Percentiles rank a stretch among this genome's conserved stretches.
phyloP scores from a whole-genome alignment of 2,113 vertebrate genomes.

The Seriola quinqueradiata region DNA sequence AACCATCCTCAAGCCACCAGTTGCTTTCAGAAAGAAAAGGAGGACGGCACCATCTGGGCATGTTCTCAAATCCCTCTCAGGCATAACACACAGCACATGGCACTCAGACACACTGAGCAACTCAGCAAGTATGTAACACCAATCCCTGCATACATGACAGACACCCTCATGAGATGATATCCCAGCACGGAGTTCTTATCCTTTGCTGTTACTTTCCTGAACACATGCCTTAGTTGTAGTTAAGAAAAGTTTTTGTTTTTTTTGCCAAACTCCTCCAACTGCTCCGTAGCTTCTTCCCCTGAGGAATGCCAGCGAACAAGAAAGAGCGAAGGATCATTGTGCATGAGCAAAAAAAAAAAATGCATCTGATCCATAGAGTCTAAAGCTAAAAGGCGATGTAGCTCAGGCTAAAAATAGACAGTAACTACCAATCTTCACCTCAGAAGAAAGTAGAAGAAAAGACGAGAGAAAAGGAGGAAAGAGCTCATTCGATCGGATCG shows the following conservation, averaged over 20 bases:
- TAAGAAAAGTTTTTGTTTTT: slow-evolving; percentile 55
- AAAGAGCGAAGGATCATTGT: slow-evolving; percentile 72
- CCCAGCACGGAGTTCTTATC: slow-evolving; percentile 57
- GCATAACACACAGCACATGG: slow-evolving; percentile 70
- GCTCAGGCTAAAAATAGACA: slow-evolving; percentile 70
- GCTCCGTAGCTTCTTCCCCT: slow-evolving; percentile 55
- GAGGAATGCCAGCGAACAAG: slow-evolving; percentile 65
- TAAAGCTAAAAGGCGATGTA: slow-evolving; percentile 61
- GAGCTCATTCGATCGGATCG: slow-evolving; percentile 55
- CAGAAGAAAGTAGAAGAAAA: slow-evolving; percentile 49
- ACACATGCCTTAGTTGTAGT: slow-evolving; percentile 56
- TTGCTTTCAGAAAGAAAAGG: slow-evolving; percentile 60
- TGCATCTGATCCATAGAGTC: slow-evolving; percentile 38
- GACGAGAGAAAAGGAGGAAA: slow-evolving; percentile 22
- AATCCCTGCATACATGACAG: slow-evolving; percentile 66
- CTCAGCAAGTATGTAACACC: slow-evolving; percentile 68
- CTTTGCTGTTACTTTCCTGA: slow-evolving; percentile 66
- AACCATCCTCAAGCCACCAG: slow-evolving; percentile 46
- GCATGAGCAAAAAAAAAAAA: slow-evolving; percentile 62
- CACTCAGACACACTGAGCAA: slow-evolving; percentile 55
- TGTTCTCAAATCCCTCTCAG: slow-evolving; percentile 66
- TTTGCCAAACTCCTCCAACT: slow-evolving; percentile 62
- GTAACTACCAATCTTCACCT: slow-evolving; percentile 64
- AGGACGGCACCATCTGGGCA: slow-evolving; percentile 67
- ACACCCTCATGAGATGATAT: slow-evolving; percentile 65